Percentiles rank a stretch among this genome's conserved stretches.
Evolutionary conservation across 2,113 vertebrate genomes (phyloP).

Genomic region (Malurus elegans): DNA sequence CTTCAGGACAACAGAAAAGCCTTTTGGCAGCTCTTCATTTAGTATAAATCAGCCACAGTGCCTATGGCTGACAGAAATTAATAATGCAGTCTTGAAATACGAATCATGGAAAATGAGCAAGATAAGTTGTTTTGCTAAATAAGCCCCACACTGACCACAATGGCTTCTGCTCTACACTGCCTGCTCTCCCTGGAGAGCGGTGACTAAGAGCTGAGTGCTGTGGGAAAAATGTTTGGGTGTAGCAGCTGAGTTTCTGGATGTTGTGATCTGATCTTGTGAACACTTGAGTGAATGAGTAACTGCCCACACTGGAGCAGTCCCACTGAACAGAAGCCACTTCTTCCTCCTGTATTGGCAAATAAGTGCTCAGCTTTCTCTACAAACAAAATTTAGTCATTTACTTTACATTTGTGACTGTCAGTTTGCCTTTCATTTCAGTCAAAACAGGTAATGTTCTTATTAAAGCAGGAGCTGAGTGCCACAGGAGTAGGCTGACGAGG

Average conservation of each 20-base stretch:
- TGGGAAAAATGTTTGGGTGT: slow-evolving; percentile 3
- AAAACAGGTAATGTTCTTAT: not conserved
- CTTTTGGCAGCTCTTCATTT: not conserved
- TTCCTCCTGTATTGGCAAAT: not conserved
- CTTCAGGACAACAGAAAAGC: not conserved
- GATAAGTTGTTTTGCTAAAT: not conserved
- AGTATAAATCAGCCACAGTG: not conserved
- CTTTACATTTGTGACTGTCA: not conserved
- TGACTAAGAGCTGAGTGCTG: slow-evolving; percentile 2
- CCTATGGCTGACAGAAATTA: not conserved
- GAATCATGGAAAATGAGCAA: slow-evolving; percentile 2
- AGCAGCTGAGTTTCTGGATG: not conserved
- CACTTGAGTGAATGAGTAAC: not conserved
- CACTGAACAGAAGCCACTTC: not conserved
- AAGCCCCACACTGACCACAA: not conserved
- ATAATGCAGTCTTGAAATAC: not conserved
- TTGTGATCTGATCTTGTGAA: not conserved
- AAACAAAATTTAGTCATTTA: not conserved
- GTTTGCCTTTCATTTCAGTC: not conserved
- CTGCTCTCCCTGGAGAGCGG: not conserved
- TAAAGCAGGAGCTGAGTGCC: not conserved
- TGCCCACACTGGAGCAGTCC: not conserved
- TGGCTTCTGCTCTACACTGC: not conserved
- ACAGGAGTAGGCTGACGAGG: not conserved
- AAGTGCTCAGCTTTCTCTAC: not conserved